phyloP scores from a whole-genome alignment of 2,888 invertebrate species.

The Neoscelio sp. region DNA sequence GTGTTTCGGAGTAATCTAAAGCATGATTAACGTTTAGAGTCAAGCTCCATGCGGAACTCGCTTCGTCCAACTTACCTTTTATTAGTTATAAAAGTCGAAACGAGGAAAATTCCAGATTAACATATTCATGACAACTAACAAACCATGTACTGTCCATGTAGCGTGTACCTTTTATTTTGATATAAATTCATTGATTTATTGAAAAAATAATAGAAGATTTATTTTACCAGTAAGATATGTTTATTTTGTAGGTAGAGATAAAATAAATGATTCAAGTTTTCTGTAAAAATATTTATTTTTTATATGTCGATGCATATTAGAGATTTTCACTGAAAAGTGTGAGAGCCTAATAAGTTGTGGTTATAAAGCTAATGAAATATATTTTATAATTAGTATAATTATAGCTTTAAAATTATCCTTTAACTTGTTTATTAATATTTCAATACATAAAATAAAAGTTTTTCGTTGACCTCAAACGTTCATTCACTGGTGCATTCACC shows the following conservation, averaged over 20 bases:
- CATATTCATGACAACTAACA: constrained; percentile 52
- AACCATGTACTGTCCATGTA: constrained; percentile 4
- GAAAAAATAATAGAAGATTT: constrained; percentile 45
- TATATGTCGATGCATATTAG: not conserved
- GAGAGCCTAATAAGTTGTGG: not conserved
- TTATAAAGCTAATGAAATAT: constrained; percentile 26
- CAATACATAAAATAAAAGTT: constrained; percentile 41
- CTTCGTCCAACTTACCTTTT: constrained; percentile 18
- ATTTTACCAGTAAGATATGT: constrained; percentile 31
- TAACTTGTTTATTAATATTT: constrained; percentile 43
- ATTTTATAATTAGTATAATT: constrained; percentile 53
- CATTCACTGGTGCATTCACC: constrained; percentile 56
- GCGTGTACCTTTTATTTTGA: constrained; percentile 22
- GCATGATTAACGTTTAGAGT: constrained; percentile 44
- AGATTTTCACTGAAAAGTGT: not conserved
- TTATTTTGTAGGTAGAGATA: constrained; percentile 9
- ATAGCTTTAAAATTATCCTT: constrained; percentile 19
- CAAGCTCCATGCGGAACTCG: not conserved
- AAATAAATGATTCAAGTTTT: not conserved
- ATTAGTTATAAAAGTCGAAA: constrained; percentile 48
- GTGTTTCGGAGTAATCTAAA: constrained; percentile 27
- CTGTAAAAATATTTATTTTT: not conserved
- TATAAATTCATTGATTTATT: constrained; percentile 52
- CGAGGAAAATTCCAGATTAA: constrained; percentile 32
- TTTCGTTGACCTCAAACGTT: constrained; percentile 54